Evolutionary conservation across 2,888 invertebrate genomes (phyloP), one percentile per base, ranked within the genome.

Genomic region (Notocelia uddmanniana): DNA sequence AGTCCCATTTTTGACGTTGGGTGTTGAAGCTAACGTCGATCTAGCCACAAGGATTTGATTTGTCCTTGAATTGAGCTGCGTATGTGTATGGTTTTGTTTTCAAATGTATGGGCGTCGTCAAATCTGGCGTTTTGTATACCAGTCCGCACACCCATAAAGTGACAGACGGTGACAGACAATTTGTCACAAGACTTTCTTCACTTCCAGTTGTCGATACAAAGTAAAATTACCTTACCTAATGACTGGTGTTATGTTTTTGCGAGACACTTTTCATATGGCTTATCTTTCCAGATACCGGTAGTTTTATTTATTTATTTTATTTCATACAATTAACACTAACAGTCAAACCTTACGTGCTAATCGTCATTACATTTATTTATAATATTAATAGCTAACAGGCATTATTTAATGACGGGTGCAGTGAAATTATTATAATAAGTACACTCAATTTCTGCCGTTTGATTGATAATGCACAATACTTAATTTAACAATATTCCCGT

Each of bases 121-220:
- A 31, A 10, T 31, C n/a, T 31, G n/a, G n/a, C n/a, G 31, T 59
- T 41, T 13, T 48, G 19, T 45, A 45, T 62, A 45, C 18, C 18
- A 31, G 31, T 34, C 10, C 34, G 15, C 21, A 15, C 34, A 62
- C 55, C 50, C 26, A 37, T 57, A 69, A 63, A 58, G 55, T 58
- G 57, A 64, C 23, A 50, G 64, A 64, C 63, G 63, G 23, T 69
- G 34, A 57, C 37, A 50, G 64, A 58, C 57, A 64, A 64, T 70
- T 52, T 37, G 70, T 64, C 26, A 58, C 57, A 52, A 63, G 37
- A 59, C 58, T 58, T 64, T 70, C 58, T 59, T 31, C 13, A 9
- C 34, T 15, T 37, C 62, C 19, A 55, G 34, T 31, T 3, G 37
- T 55, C 37, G 48, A 54, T 67, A n/a, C 45, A 60, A 60, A 72